A percentile compares a stretch with the other conserved stretches of the same genome.
Evolutionary conservation across 2,113 vertebrate genomes (phyloP).

Genomic region (Craseonycteris thonglongyai): DNA sequence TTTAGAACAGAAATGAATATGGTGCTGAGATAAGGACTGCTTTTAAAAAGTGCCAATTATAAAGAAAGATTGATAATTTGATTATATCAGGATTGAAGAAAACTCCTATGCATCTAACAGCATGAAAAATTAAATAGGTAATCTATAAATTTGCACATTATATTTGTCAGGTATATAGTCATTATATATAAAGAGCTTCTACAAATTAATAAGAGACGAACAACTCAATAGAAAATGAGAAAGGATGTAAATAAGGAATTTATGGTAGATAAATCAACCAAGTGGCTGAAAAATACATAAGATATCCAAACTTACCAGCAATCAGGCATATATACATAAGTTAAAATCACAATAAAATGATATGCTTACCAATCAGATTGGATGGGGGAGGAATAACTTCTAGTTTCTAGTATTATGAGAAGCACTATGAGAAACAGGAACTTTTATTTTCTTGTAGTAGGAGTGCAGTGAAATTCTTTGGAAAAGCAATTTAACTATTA

Average conservation of each 20-base stretch:
- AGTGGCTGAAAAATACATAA: not conserved
- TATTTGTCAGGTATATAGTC: not conserved
- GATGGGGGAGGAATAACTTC: too few relatives aligned
- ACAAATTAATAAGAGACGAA: not conserved
- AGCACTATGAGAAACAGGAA: not conserved
- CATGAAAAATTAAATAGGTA: not conserved
- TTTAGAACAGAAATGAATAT: not conserved
- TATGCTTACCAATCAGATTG: not conserved
- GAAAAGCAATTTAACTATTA: not conserved
- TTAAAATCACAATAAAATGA: not conserved
- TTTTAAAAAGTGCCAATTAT: not conserved
- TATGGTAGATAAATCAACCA: not conserved
- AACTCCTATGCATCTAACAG: not conserved
- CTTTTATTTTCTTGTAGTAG: not conserved
- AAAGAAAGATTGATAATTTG: not conserved
- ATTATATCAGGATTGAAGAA: not conserved
- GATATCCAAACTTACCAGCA: not conserved
- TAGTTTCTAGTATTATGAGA: not conserved
- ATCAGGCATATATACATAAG: not conserved
- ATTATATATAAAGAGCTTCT: not conserved
- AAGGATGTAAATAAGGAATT: not conserved
- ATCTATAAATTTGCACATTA: not conserved
- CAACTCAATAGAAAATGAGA: not conserved
- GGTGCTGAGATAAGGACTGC: not conserved
- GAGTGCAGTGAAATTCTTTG: not conserved